These are phyloP conservation scores for Lingula anatina DNA, from an alignment of 2,888 invertebrate genomes.

Conservation along the genomic window DNA sequence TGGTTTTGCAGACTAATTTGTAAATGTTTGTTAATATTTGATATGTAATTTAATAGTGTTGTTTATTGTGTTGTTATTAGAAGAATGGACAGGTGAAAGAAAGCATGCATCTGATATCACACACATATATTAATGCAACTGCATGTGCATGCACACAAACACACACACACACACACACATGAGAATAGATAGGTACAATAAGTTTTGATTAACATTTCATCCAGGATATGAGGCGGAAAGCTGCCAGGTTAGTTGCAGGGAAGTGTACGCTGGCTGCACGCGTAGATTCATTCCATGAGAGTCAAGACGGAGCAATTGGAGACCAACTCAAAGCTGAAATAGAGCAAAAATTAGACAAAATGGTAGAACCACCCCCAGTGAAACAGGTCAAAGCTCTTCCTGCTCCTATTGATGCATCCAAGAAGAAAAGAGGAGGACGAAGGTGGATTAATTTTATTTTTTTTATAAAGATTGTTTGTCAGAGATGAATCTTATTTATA, in stretches of 20 bases:
- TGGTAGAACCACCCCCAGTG: slow-evolving; percentile 96
- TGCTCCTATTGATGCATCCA: slow-evolving; percentile 93
- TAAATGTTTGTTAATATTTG: background rate
- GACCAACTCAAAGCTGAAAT: slow-evolving; percentile 75
- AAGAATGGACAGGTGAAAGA: too few species aligned
- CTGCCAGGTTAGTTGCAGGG: slow-evolving; percentile 86
- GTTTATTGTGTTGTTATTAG: too few species aligned
- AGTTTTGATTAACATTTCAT: too few species aligned
- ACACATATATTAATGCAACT: too few species aligned
- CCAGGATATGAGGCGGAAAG: slow-evolving; percentile 81
- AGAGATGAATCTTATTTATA: too few species aligned
- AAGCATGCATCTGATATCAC: too few species aligned
- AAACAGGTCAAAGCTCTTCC: slow-evolving; percentile 87
- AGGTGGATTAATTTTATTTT: too few species aligned
- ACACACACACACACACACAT: too few species aligned
- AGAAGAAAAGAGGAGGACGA: slow-evolving; percentile 95
- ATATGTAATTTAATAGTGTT: too few species aligned
- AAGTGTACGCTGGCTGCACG: slow-evolving; percentile 92
- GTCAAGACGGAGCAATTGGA: slow-evolving; percentile 73
- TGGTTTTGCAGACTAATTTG: background rate
- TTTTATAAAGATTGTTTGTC: too few species aligned
- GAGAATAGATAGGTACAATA: too few species aligned
- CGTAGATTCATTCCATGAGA: slow-evolving; percentile 92
- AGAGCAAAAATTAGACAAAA: slow-evolving; percentile 91
- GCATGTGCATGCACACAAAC: too few species aligned